Percentiles rank a stretch among this genome's conserved stretches.
phyloP scores from a whole-genome alignment of 1,140 invertebrate species.

The Polyergus mexicanus region DNA sequence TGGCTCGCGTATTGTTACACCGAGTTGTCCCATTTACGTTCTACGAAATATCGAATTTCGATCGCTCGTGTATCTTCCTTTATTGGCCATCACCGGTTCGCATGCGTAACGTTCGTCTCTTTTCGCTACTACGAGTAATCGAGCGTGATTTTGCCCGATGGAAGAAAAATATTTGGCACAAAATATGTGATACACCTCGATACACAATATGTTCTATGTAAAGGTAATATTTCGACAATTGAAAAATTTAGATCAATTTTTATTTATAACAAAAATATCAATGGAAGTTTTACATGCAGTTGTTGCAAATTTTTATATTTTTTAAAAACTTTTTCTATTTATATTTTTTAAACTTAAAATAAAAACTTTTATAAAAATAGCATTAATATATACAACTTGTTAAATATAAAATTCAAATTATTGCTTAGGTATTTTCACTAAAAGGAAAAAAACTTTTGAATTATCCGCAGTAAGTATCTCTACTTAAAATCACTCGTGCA shows the following conservation, averaged over 20 bases:
- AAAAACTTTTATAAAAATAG: background rate
- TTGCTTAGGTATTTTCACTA: background rate
- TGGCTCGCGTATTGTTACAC: slow-evolving; percentile 56
- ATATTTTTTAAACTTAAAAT: too few species aligned
- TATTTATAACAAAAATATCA: slow-evolving; percentile 11
- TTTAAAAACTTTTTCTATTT: background rate
- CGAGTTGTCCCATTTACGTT: slow-evolving; percentile 66
- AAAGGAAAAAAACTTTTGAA: background rate
- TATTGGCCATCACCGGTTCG: slow-evolving; percentile 42
- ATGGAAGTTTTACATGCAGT: background rate
- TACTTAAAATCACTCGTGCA: background rate
- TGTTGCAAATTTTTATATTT: slow-evolving; percentile 3
- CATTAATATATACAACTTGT: background rate
- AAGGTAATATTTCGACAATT: slow-evolving; percentile 17
- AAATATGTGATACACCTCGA: slow-evolving; percentile 5
- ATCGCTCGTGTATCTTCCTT: slow-evolving; percentile 61
- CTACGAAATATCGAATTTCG: slow-evolving; percentile 65
- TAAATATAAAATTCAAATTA: background rate
- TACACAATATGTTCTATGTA: background rate
- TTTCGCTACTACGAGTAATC: slow-evolving; percentile 26
- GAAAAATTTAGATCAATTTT: slow-evolving; percentile 25
- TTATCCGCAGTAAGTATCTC: background rate
- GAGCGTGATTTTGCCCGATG: slow-evolving; percentile 24
- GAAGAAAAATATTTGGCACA: slow-evolving; percentile 42
- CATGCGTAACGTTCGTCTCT: slow-evolving; percentile 39